Base-by-base conservation (phyloP, 1,140 invertebrate genomes). In the Drosophila trapezifrons region DNA sequence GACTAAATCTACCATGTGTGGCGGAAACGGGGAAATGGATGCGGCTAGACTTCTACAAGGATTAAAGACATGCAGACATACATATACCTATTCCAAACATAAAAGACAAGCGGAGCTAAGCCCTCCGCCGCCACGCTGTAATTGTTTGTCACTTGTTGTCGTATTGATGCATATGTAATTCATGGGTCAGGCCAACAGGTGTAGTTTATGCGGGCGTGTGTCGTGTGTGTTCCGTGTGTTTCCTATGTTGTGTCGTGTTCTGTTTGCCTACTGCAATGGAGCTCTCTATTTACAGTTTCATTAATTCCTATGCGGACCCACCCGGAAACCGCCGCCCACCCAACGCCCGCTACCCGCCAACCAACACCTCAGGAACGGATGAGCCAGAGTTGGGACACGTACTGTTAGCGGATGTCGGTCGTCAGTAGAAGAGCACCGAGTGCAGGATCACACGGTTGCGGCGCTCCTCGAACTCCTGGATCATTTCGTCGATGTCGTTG, bases 401-500 rank as follows among this genome's bases (percentile, higher is more conserved):
- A 47, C 46, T 40, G 22, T 57, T 73, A 42, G 18, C 47, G 27
- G 49, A 49, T 65, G 32, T 83, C 64, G 70, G 70, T 74, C 89
- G 89, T 96, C 92, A 98, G 93, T 99, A 99, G 94, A 99, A 99
- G 74, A 97, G 94, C 65, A 99, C 96, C 66, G 97, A 97, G 92
- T 99, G 98, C 52, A 99, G 93, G 82, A 99, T 95, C 56, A 96
- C 94, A 87, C 98, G 93, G 77, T 97, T 95, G 86, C 96, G 96
- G 92, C 98, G 97, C 37, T 95, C 94, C 93, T 99, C 98, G 93
- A 99, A 99, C 79, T 99, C 97, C 89, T 98, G 97, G 37, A 99
- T 93, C 59, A 99, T 93, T 94, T 99, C 98, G 93, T 99, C 98
- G 85, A 99, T 98, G 90, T 99, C 98, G 94, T 99, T 98, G 89